Conservation (phyloP, 1,140 invertebrate genomes). For the Drosophila mojavensis region DNA sequence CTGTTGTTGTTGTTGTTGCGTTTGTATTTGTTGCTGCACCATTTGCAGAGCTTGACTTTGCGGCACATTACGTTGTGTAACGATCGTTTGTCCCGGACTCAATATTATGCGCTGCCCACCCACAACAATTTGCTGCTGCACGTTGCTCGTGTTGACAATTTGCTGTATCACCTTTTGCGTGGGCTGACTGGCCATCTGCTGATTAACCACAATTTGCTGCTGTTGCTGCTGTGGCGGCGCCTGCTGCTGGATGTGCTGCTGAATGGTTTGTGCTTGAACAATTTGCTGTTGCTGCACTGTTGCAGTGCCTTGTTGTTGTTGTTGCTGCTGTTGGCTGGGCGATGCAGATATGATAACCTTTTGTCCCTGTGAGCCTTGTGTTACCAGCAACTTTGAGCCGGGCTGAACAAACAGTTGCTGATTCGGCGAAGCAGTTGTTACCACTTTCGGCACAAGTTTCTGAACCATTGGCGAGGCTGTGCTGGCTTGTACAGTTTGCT, state of each 20-base stretch:
- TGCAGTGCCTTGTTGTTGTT: conserved; percentile 17
- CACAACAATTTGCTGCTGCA: conserved; percentile 82
- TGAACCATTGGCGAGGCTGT: conserved; percentile 50
- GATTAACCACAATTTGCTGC: conserved; percentile 68
- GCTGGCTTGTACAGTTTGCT: conserved; percentile 9
- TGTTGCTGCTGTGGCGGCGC: conserved; percentile 56
- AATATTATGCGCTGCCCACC: conserved; percentile 80
- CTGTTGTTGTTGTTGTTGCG: conserved; percentile 60
- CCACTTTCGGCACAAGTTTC: conserved; percentile 56
- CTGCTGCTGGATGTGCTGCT: conserved; percentile 49
- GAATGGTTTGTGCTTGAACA: conserved; percentile 67
- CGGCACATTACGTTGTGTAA: conserved; percentile 75
- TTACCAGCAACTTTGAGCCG: conserved; percentile 73
- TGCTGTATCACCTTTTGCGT: conserved; percentile 82
- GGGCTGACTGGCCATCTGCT: conserved; percentile 55
- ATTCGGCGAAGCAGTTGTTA: conserved; percentile 46
- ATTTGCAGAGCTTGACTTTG: conserved; percentile 74
- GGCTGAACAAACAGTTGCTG: conserved; percentile 78
- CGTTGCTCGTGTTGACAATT: conserved; percentile 83
- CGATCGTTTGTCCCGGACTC: conserved; percentile 81
- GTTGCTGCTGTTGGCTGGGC: conserved; percentile 38
- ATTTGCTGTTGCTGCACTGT: conserved; percentile 65
- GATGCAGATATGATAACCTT: conserved; percentile 75
- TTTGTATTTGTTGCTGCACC: conserved; percentile 82
- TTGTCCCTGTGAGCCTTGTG: conserved; percentile 79